Base-by-base conservation (phyloP, 2,888 invertebrate genomes). In the Cosmia trapezina region DNA sequence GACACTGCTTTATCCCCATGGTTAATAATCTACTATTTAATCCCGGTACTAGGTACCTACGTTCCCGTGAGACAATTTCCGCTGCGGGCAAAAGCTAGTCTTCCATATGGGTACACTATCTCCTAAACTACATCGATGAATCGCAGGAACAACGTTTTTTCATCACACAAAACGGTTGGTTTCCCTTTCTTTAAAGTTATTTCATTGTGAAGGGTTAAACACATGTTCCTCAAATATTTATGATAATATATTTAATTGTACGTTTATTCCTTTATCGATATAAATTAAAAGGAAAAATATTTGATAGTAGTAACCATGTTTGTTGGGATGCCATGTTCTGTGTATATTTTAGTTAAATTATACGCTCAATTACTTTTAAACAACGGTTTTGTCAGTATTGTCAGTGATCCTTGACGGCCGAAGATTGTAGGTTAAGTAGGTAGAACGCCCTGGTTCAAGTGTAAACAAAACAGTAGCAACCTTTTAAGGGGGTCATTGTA, bases 201-300 rank as follows among this genome's bases (percentile, higher is more conserved):
- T 88, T 83, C 83, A 81, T 84, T 86, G 80, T 83, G 82, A 90
- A 90, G 88, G 89, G 87, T 89, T 87, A 86, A 87, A 86, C 80
- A 89, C 65, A 87, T 84, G 87, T 85, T 86, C 75, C 68, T 74
- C 69, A 80, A 83, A 81, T 81, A 81, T 81, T 89, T 86, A 88
- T 88, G 86, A 87, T 90, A 90, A 90, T 89, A 83, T 68, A 72
- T 86, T 87, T 91, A 91, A 91, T 91, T 91, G 84, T 80, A 90
- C 79, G 86, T 88, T 89, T 47, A 68, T 66, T 69, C 72, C 63
- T 78, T 73, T 73, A 85, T 76, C 67, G 76, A 77, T 76, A 74
- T 81, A 74, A 83, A 73, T 80, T 75, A 70, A 74, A 62, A 74
- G 22, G n/a, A 49, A 33, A 56, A 22, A 49, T 76, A 66, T 66